These are phyloP conservation scores for Eristalis intricaria DNA, from an alignment of 2,888 invertebrate genomes.

Conservation along the genomic window DNA sequence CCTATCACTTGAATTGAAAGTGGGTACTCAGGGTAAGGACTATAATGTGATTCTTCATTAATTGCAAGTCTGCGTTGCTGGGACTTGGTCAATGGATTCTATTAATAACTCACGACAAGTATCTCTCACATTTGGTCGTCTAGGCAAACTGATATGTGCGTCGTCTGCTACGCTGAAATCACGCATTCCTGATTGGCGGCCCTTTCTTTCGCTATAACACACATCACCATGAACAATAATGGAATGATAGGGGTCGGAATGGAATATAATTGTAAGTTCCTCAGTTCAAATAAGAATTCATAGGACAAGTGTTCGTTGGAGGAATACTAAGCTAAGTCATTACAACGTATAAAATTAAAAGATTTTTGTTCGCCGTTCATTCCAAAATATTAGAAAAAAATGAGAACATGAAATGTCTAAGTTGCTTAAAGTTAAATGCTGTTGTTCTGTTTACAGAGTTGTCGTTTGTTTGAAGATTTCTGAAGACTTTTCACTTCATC, in stretches of 20 bases:
- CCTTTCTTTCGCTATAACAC: background rate
- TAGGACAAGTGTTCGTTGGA: too few species aligned
- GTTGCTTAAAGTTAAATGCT: too few species aligned
- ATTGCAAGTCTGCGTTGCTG: background rate
- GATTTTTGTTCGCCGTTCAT: too few species aligned
- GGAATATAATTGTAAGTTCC: too few species aligned
- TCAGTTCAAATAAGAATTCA: too few species aligned
- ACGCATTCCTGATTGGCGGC: background rate
- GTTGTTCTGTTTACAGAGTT: background rate
- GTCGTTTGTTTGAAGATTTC: background rate
- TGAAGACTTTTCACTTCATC: background rate
- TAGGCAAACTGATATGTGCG: background rate
- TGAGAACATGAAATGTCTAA: too few species aligned
- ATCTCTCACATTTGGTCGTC: background rate
- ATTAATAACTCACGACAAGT: background rate
- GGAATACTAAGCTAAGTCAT: too few species aligned
- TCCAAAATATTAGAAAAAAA: too few species aligned
- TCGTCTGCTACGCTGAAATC: background rate
- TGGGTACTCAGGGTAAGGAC: background rate
- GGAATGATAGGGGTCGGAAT: too few species aligned
- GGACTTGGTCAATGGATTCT: background rate
- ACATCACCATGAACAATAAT: background rate
- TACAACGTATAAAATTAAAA: too few species aligned
- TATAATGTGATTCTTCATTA: background rate
- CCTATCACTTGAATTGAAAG: background rate